phyloP scores from a whole-genome alignment of 2,888 invertebrate species.

The Pristionchus entomophagus region DNA sequence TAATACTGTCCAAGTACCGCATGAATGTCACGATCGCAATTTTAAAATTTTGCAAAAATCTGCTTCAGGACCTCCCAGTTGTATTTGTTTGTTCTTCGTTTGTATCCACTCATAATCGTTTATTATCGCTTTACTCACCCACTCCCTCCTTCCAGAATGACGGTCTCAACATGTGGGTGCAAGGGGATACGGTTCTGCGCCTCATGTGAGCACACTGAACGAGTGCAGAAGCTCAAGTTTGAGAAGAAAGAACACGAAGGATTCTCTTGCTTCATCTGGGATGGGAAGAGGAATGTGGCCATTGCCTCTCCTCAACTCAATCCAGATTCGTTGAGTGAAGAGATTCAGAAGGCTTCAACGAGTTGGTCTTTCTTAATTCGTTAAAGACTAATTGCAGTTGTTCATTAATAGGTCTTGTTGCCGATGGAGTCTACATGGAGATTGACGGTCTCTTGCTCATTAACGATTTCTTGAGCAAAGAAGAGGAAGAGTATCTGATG shows the following conservation, averaged over 20 bases:
- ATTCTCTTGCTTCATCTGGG: slow-evolving; percentile 38
- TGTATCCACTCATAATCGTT: background rate
- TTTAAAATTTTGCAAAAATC: too few relatives aligned
- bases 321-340: slow-evolving; percentile 56
- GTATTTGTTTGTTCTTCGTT: background rate
- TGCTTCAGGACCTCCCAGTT: too few relatives aligned
- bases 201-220: slow-evolving; percentile 85
- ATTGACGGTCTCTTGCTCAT: slow-evolving; percentile 76
- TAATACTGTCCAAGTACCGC: too few relatives aligned
- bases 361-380: slow-evolving; percentile 1
- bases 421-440: slow-evolving; percentile 50
- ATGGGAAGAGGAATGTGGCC: slow-evolving; percentile 48
- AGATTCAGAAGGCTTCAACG: slow-evolving; percentile 55
- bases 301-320: slow-evolving; percentile 50
- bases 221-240: slow-evolving; percentile 74
- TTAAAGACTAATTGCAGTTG: background rate
- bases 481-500: slow-evolving; percentile 84
- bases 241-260: slow-evolving; percentile 20
- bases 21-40: too few relatives aligned
- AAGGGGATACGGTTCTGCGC: slow-evolving; percentile 92
- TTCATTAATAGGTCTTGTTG: background rate
- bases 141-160: slow-evolving; percentile 31
- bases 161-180: slow-evolving; percentile 85
- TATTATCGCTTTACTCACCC: background rate
- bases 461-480: slow-evolving; percentile 83